These are phyloP conservation scores for Hypomecis punctinalis DNA, from an alignment of 2,888 invertebrate species.

Conservation along the genomic window DNA sequence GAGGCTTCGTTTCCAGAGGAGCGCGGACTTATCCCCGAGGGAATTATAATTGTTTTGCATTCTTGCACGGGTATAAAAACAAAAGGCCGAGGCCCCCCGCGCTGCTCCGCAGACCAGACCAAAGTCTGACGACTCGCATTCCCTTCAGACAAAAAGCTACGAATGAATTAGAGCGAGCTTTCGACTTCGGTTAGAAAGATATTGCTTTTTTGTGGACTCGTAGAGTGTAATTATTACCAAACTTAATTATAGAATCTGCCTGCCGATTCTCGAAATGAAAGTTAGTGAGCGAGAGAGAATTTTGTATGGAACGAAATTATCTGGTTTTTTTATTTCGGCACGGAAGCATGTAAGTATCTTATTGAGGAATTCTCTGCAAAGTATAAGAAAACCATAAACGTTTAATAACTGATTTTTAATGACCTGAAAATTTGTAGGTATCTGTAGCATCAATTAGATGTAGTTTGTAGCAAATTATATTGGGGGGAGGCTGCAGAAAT, in stretches of 20 bases:
- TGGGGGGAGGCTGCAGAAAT: no score
- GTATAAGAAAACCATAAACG: no score
- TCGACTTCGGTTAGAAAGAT: constrained; percentile 50
- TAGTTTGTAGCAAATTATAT: no score
- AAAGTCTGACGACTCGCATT: constrained; percentile 83
- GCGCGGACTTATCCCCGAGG: constrained; percentile 76
- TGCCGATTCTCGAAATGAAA: constrained; percentile 37
- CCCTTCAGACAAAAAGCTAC: constrained; percentile 79
- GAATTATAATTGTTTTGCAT: constrained; percentile 85
- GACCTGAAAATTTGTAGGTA: no score
- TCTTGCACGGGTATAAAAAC: constrained; percentile 83
- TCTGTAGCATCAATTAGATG: no score
- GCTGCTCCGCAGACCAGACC: constrained; percentile 74
- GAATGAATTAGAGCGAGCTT: constrained; percentile 73
- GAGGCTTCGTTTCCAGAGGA: constrained; percentile 66
- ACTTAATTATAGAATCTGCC: constrained; percentile 38
- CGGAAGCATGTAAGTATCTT: background rate
- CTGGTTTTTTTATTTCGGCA: constrained; percentile 10
- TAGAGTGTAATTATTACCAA: constrained; percentile 42
- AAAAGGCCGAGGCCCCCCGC: constrained; percentile 82
- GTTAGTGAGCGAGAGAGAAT: constrained; percentile 27
- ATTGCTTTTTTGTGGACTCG: constrained; percentile 42
- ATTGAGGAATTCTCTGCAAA: no score
- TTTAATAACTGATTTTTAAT: no score
- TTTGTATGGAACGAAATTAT: constrained; percentile 21